Percentiles rank a stretch among this genome's conserved stretches.
phyloP scores from a whole-genome alignment of 2,888 invertebrate genomes.

The Trachelus stipa region DNA sequence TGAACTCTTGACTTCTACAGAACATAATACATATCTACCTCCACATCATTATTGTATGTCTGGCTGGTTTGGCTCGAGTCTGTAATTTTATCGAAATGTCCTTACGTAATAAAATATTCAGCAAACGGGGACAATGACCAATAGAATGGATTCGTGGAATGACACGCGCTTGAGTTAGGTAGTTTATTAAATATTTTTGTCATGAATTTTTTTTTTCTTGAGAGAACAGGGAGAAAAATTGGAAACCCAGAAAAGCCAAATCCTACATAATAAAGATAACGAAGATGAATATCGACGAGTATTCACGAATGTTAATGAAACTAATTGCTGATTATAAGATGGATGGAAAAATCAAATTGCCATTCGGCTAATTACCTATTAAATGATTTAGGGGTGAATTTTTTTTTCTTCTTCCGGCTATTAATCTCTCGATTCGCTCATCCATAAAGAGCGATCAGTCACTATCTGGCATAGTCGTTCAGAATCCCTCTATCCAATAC shows the following conservation, averaged over 20 bases:
- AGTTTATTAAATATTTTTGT: neutral
- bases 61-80: conserved; percentile 1
- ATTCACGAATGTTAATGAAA: neutral
- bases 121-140: conserved; percentile 1
- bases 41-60: conserved; percentile 8
- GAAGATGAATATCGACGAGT: neutral
- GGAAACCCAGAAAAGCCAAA: neutral
- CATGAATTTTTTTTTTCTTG: neutral
- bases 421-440: conserved; percentile 15
- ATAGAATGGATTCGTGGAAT: conserved; percentile 2
- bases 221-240: neutral
- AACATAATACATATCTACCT: neutral
- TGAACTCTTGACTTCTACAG: neutral
- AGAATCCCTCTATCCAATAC: conserved; percentile 31
- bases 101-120: conserved; percentile 4
- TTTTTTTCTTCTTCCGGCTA: conserved; percentile 4
- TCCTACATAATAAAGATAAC: neutral
- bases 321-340: neutral
- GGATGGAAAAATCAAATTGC: neutral
- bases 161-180: neutral
- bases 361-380: neutral
- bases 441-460: conserved; percentile 50
- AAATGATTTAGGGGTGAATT: neutral
- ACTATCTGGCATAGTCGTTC: conserved; percentile 39
- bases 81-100: conserved; percentile 10